Base-by-base conservation (phyloP, 2,113 vertebrate genomes). In the Miniopterus natalensis region DNA sequence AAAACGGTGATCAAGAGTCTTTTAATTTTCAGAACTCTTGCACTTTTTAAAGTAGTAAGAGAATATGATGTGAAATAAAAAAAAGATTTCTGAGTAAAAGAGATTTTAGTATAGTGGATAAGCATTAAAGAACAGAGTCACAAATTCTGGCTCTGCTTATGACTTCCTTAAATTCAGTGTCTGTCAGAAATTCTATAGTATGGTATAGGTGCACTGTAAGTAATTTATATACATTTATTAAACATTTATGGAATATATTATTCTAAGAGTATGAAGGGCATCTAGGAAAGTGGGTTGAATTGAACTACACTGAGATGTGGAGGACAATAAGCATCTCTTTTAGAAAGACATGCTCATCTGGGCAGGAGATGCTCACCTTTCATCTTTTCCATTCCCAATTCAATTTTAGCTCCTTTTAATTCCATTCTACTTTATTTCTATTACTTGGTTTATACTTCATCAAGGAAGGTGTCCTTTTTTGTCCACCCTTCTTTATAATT, bases 191-290 rank as follows among this genome's bases (percentile, higher is more conserved):
- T 77, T 75, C 59, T 29, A 70, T 80, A 23, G 10, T 61, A 75
- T 87, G 31, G 55, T 92, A 6, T 80, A 59, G 40, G 20, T 90
- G 4, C 92, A 51, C 42, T 86, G 1, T 18, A 65, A 92, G 40
- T 47, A 81, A 96, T 97, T 96, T 97, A 70, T 95, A 96, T 92
- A 89, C 53, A 90, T 68, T 95, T 95, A 85, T 92, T 96, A 95
- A 94, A 95, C 80, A 75, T 94, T 61, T 87, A 90, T 95, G 84
- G 47, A 73, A 36, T 87, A 53, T 81, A 25, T 91, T 88, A 73
- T 29, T 66, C 25, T 80, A 79, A 91, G 59, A 45, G 20, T 61
- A 73, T 74, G 78, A 90, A 96, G 83, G 49, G 51, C 36, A 84
- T 77, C 91, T 88, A 53, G 55, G 70, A 84, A 88, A 68, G 71